Conservation (phyloP, 1,140 invertebrate genomes). For the Brachionus asplanchnoidis region DNA sequence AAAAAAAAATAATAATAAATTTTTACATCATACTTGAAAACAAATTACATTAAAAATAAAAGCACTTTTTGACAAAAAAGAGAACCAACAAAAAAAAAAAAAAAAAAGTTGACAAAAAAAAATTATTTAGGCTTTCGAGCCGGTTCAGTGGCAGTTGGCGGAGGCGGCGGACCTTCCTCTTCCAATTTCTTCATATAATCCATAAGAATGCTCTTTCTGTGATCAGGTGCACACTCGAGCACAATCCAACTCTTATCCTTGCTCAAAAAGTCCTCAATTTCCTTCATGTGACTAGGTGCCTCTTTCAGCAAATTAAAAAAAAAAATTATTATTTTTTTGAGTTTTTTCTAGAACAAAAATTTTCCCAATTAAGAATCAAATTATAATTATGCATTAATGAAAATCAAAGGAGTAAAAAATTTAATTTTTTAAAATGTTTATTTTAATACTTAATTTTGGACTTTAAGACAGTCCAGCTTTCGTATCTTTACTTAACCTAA, state of each 20-base stretch:
- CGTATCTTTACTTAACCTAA: neutral
- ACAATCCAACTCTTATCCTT: constrained; percentile 57
- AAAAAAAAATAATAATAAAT: neutral
- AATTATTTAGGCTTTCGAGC: constrained; percentile 58
- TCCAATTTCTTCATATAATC: constrained; percentile 89
- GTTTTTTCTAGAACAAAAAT: neutral
- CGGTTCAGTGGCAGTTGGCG: constrained; percentile 90
- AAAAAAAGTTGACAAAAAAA: neutral
- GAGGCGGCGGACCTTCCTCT: constrained; percentile 87
- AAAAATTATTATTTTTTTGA: neutral
- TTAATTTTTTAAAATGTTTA: neutral
- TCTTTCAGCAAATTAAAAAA: constrained; percentile 1
- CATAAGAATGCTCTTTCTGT: constrained; percentile 77
- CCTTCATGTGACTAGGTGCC: constrained; percentile 48
- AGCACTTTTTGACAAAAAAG: neutral
- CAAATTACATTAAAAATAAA: neutral
- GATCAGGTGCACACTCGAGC: constrained; percentile 68
- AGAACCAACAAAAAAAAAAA: neutral
- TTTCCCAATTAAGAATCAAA: neutral
- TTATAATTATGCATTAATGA: neutral
- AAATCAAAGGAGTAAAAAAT: neutral
- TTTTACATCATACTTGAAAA: neutral
- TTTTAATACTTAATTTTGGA: neutral
- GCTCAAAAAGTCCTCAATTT: constrained; percentile 72
- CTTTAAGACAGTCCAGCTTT: neutral